phyloP scores from a whole-genome alignment of 2,797 vertebrate species.

The Perodicticus potto region DNA sequence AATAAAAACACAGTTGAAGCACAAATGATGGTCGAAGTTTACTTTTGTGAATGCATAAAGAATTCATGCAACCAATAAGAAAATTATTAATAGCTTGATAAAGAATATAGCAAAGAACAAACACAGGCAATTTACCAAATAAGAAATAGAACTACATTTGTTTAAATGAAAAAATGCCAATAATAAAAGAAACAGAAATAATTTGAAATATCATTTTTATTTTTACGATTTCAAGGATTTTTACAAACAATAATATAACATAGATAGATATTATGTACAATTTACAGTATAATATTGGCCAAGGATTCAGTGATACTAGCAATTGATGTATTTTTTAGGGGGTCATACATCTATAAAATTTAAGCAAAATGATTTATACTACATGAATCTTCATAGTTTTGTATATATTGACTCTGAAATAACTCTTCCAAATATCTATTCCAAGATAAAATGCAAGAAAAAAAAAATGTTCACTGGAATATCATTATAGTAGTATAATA shows the following conservation, averaged over 20 bases:
- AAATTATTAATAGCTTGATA: not conserved
- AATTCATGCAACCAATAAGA: constrained; percentile 2
- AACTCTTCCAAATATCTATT: not conserved
- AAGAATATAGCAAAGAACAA: not conserved
- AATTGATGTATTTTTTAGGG: not conserved
- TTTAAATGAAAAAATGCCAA: not conserved
- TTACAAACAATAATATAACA: not conserved
- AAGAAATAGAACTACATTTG: not conserved
- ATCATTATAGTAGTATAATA: not conserved
- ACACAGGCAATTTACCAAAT: not conserved
- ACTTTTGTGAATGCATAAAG: not conserved
- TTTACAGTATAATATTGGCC: not conserved
- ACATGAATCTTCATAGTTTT: not conserved
- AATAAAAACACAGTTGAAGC: not conserved
- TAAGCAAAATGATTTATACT: not conserved
- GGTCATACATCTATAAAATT: not conserved
- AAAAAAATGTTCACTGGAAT: not conserved
- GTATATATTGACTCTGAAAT: not conserved
- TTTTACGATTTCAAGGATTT: constrained; percentile 21
- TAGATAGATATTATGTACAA: not conserved
- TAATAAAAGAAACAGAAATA: not conserved
- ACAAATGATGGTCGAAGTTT: not conserved
- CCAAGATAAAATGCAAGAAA: not conserved
- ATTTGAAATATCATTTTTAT: not conserved
- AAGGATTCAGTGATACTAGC: not conserved